Percentiles rank a stretch among this genome's conserved stretches.
These are phyloP conservation scores for Enteromius paludinosus DNA, from an alignment of 2,797 vertebrate genomes.

Conservation along the genomic window DNA sequence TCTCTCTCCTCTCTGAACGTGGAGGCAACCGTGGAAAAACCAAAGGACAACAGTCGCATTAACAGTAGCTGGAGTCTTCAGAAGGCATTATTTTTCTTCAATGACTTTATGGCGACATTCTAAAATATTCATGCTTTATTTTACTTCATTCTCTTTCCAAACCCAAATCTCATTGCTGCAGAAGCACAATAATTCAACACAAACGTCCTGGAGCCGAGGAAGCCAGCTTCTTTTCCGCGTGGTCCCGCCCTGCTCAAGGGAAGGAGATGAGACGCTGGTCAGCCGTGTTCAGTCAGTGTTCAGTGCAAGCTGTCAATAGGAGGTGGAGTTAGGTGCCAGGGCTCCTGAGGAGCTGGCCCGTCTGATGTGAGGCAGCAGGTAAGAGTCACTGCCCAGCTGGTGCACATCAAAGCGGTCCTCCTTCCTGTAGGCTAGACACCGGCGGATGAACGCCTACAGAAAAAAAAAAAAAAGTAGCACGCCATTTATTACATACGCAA, in stretches of 20 bases:
- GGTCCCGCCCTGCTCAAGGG: conserved; percentile 65
- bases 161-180: conserved; percentile 35
- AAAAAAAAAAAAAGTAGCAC: no score
- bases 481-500: no score
- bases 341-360: conserved; percentile 99
- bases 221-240: conserved; percentile 36
- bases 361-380: conserved; percentile 98
- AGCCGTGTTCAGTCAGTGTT: conserved; percentile 59
- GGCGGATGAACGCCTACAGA: conserved; percentile 92
- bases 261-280: conserved; percentile 70
- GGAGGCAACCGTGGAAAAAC: conserved; percentile 67
- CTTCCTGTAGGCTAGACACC: conserved; percentile 97
- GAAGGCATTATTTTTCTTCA: conserved; percentile 66
- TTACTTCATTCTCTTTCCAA: neutral
- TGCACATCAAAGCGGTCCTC: conserved; percentile 98
- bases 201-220: conserved; percentile 37
- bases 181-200: conserved; percentile 30
- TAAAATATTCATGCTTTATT: conserved; percentile 40
- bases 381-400: conserved; percentile 95
- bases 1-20: conserved; percentile 69
- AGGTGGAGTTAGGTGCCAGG: conserved; percentile 85
- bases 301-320: conserved; percentile 86
- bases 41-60: conserved; percentile 70
- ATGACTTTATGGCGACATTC: conserved; percentile 38
- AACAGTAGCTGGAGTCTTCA: conserved; percentile 75